A percentile compares a stretch with the other conserved stretches of the same genome.
These are phyloP conservation scores for Heterodera filipjevi DNA, from an alignment of 2,888 invertebrate species.

Conservation along the genomic window DNA sequence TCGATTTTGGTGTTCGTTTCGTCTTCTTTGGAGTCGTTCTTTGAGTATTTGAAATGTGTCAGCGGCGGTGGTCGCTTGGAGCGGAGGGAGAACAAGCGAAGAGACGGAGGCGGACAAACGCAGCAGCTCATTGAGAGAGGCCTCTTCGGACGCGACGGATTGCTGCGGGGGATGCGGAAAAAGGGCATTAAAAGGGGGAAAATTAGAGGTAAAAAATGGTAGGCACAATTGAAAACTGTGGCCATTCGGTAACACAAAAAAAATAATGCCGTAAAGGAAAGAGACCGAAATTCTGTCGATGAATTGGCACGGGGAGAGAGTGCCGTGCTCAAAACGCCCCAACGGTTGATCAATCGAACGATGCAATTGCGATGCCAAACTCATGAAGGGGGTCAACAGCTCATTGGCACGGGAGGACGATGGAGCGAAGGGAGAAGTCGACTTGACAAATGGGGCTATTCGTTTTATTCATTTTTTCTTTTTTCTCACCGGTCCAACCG, in stretches of 20 bases:
- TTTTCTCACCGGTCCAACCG: not conserved
- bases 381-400: not conserved
- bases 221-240: too few species aligned
- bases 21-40: not conserved
- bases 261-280: not conserved
- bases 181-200: not conserved
- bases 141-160: not conserved
- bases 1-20: not conserved
- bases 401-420: not conserved
- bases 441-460: not conserved
- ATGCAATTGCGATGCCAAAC: constrained; percentile 2
- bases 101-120: not conserved
- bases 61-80: not conserved
- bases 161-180: not conserved
- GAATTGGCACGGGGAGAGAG: not conserved
- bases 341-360: not conserved
- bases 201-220: too few species aligned
- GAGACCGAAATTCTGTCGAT: not conserved
- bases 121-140: not conserved
- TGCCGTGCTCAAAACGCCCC: not conserved
- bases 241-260: not conserved
- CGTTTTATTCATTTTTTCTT: not conserved
- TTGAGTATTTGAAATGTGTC: not conserved
- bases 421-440: not conserved
- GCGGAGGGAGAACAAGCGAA: not conserved